phyloP scores from a whole-genome alignment of 2,888 invertebrate species.

The Cecidostiba fungosa region DNA sequence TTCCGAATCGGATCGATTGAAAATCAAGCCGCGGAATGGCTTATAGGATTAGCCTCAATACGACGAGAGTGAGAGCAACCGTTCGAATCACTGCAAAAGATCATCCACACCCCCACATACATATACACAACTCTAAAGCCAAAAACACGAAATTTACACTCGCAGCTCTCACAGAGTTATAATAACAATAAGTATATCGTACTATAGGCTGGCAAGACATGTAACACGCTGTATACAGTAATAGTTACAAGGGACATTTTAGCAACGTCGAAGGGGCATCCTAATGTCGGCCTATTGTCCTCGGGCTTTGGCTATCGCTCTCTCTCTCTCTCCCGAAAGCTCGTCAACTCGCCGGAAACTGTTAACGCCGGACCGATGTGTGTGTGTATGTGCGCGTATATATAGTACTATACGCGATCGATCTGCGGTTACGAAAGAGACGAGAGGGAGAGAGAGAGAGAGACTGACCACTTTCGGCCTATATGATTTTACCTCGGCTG shows the following conservation, averaged over 20 bases:
- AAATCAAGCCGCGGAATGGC: slow-evolving; percentile 32
- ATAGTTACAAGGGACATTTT: slow-evolving; percentile 11
- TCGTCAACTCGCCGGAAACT: slow-evolving; percentile 78
- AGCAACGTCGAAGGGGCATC: slow-evolving; percentile 57
- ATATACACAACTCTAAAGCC: too few relatives aligned
- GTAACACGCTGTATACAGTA: not conserved
- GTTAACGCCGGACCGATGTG: slow-evolving; percentile 75
- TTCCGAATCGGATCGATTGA: slow-evolving; percentile 12
- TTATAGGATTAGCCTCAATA: slow-evolving; percentile 27
- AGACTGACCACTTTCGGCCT: slow-evolving; percentile 50
- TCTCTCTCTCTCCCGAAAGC: slow-evolving; percentile 69
- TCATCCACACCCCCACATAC: not conserved
- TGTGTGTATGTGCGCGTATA: slow-evolving; percentile 24
- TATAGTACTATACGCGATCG: slow-evolving; percentile 54
- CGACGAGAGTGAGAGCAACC: not conserved
- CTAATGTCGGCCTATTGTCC: slow-evolving; percentile 77
- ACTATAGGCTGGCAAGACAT: too few relatives aligned
- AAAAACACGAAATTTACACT: too few relatives aligned
- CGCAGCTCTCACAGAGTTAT: too few relatives aligned
- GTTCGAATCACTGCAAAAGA: not conserved
- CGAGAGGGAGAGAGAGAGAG: not conserved
- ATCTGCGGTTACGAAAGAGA: slow-evolving; percentile 53
- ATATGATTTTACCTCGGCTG: slow-evolving; percentile 36
- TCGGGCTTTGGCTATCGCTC: slow-evolving; percentile 71
- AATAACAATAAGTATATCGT: too few relatives aligned